Conservation (phyloP, 2,888 invertebrate genomes). For the Epinotia demarniana region DNA sequence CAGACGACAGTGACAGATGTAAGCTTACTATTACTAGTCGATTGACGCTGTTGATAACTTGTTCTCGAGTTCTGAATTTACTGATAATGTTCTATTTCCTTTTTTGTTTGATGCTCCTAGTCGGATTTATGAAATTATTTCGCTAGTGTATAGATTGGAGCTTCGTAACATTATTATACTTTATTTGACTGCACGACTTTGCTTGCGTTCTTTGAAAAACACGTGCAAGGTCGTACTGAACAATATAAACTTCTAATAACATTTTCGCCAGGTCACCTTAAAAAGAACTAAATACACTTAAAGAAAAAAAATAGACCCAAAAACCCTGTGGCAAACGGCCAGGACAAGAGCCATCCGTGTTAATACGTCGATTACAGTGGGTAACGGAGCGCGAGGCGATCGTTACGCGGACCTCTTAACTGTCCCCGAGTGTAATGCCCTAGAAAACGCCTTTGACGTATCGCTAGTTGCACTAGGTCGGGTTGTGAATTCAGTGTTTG, state of each 20-base stretch:
- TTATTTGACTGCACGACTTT: no score
- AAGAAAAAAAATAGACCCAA: neutral
- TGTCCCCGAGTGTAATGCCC: constrained; percentile 34
- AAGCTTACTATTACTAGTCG: no score
- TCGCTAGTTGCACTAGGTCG: constrained; percentile 20
- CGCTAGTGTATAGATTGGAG: no score
- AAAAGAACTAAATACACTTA: neutral
- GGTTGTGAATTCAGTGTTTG: neutral
- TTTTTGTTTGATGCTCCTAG: no score
- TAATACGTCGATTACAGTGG: constrained; percentile 36
- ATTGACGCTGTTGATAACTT: no score
- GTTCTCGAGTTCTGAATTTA: no score
- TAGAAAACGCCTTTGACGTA: constrained; percentile 34
- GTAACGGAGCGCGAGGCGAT: constrained; percentile 18
- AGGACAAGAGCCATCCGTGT: constrained; percentile 11
- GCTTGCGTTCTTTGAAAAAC: no score
- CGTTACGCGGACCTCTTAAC: constrained; percentile 27
- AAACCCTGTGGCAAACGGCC: constrained; percentile 25
- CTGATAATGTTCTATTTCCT: no score
- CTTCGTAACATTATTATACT: no score
- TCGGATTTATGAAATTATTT: no score
- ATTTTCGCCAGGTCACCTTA: neutral
- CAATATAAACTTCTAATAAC: no score
- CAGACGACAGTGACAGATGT: neutral
- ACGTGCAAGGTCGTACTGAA: no score